Evolutionary conservation across 2,113 vertebrate genomes (phyloP), one percentile per base, ranked within the genome.

Genomic region (Melanotaenia duboulayi): DNA sequence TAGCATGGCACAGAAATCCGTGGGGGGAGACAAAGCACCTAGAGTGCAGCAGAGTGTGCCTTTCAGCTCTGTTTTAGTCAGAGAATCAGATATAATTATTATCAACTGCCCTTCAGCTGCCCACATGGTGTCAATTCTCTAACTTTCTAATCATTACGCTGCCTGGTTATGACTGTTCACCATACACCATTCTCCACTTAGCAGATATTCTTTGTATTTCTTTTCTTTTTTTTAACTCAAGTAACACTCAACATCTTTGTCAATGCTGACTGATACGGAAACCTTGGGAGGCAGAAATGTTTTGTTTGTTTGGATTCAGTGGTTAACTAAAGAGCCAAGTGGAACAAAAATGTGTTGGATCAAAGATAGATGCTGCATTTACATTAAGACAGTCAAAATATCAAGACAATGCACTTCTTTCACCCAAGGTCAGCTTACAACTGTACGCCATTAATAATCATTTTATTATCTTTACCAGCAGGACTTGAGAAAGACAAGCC

Each of bases 301-400:
- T 71, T 73, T 37, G 16, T 50, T 23, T 25, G 50, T 40, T 23
- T 55, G 60, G n/a, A n/a, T n/a, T n/a, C n/a, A n/a, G 28, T 28
- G 28, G 3, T 28, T 28, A 80, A 37, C 72, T 52, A 0, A 68
- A 70, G 84, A 90, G 91, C 61, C 82, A 91, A 89, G 91, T 90
- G 91, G 92, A 83, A 90, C 91, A 91, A 90, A 81, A 83, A 90
- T 65, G 74, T 90, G 76, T 57, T 72, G 54, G 32, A 86, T 78
- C 49, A 59, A 20, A n/a, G 7, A n/a, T 12, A 25, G 46, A 22
- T 40, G 48, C 60, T 49, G 39, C 44, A 32, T 80, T 77, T 80
- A 76, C 78, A 76, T 75, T 65, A 59, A 65, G 19, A 61, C 56
- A 35, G 57, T 55, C 39, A 69, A n/a, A 67, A 65, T 35, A 20